Evolutionary conservation across 2,888 invertebrate species (phyloP), one percentile per base, ranked within the genome.

Genomic region (Metopia argyrocephala): DNA sequence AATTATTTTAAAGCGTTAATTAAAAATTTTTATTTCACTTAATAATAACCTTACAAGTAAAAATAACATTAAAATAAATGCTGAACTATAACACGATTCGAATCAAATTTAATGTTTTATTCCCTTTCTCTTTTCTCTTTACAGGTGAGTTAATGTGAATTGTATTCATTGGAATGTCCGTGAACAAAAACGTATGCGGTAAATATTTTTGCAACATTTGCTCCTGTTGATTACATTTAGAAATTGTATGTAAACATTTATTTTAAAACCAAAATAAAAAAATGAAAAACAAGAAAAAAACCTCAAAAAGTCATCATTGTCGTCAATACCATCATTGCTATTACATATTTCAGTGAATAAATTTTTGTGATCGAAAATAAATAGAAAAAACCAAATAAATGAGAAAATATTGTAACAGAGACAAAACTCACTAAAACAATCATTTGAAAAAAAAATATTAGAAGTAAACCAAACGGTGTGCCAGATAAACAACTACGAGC

Each of bases 281-380:
- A 38, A 31, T 0, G 6, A 9, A 9, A 7, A 31, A 15, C 12
- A 0, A 38, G 15, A 38, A 12, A 21, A 70, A 61, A 70, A 61
- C 52, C 70, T 61, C 61, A 70, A 70, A 62, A 61, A 61, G 45
- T 70, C 52, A 52, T 61, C 61, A 61, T 61, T 21, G 45, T 7
- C 18, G 56, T 31, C 56, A 57, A n/a, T 9, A 15, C 38, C n/a
- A n/a, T 38, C 15, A 38, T 38, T 38, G 15, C 15, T 4, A 38
- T 38, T 38, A 3, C n/a, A 12, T 38, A 38, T 38, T 38, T 15
- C 38, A 2, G 3, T 38, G 38, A 38, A 38, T 4, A 12, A 0
- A 38, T 12, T 38, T 12, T 38, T 38, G 38, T 12, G 38, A 38
- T 38, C 15, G 38, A 38, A 38, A 38, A 38, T 38, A 38, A 38